phyloP scores from a whole-genome alignment of 1,140 invertebrate genomes.

The Drosophila mauritiana region DNA sequence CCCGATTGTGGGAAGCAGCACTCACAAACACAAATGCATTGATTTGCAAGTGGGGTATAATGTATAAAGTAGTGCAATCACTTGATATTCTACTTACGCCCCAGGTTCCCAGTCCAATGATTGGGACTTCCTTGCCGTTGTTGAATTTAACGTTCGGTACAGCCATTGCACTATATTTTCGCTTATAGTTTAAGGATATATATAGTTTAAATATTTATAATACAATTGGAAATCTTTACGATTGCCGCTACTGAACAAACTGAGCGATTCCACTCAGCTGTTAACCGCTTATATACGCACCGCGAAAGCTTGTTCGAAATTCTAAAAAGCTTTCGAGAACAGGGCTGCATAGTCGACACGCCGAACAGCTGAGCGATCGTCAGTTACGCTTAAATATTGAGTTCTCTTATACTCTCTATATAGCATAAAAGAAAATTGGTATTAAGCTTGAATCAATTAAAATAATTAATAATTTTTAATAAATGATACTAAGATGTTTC shows the following conservation, averaged over 20 bases:
- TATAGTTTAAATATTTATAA: conserved; percentile 9
- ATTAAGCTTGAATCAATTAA: neutral
- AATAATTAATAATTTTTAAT: too few relatives aligned
- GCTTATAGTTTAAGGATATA: conserved; percentile 34
- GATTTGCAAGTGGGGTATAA: neutral
- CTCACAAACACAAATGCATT: neutral
- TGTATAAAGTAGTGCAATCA: conserved; percentile 12
- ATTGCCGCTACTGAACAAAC: conserved; percentile 7
- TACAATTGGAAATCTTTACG: conserved; percentile 1
- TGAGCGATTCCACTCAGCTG: conserved; percentile 55
- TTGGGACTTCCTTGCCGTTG: conserved; percentile 88
- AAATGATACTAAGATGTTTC: too few relatives aligned
- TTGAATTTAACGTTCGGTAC: conserved; percentile 87
- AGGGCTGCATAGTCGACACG: conserved; percentile 20
- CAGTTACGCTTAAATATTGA: conserved; percentile 13
- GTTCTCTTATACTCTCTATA: neutral
- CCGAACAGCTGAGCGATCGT: conserved; percentile 39
- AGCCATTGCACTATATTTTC: conserved; percentile 46
- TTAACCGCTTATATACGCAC: conserved; percentile 51
- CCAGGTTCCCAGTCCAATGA: conserved; percentile 92
- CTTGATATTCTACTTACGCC: conserved; percentile 86
- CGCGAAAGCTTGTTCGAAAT: conserved; percentile 21
- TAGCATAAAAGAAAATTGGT: neutral
- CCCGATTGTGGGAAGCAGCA: conserved; percentile 14
- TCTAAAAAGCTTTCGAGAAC: conserved; percentile 32